phyloP scores from a whole-genome alignment of 1,140 invertebrate species.

The Pantala flavescens region DNA sequence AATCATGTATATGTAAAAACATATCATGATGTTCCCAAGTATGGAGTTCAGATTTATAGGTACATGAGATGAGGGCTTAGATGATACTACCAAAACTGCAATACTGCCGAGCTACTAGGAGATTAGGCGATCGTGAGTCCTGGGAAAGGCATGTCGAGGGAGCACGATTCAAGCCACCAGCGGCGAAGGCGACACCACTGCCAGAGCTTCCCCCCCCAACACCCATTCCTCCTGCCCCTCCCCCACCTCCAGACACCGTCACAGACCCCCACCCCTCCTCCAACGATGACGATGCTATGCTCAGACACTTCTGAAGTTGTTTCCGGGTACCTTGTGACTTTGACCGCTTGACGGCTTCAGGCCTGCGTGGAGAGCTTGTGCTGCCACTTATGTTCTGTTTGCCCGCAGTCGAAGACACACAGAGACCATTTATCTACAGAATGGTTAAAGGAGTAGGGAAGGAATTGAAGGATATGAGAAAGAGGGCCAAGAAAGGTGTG shows the following conservation, averaged over 20 bases:
- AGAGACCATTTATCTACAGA: slow-evolving; percentile 66
- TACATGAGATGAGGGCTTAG: slow-evolving; percentile 25
- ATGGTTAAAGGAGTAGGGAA: slow-evolving; percentile 13
- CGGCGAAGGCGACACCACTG: slow-evolving; percentile 23
- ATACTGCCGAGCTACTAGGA: slow-evolving; percentile 74
- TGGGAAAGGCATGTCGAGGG: slow-evolving; percentile 29
- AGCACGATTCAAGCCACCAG: slow-evolving; percentile 23
- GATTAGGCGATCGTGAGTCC: slow-evolving; percentile 39
- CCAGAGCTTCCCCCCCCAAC: slow-evolving; percentile 11
- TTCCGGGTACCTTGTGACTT: slow-evolving; percentile 77
- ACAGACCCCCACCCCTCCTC: slow-evolving; percentile 31
- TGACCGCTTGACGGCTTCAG: slow-evolving; percentile 50
- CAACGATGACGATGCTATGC: slow-evolving; percentile 63
- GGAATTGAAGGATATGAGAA: background rate
- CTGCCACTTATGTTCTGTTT: slow-evolving; percentile 25
- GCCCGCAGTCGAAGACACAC: slow-evolving; percentile 49
- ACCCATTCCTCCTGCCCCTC: slow-evolving; percentile 12
- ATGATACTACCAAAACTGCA: slow-evolving; percentile 83
- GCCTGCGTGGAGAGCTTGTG: slow-evolving; percentile 28
- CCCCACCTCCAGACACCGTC: slow-evolving; percentile 20
- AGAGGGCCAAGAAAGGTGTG: background rate
- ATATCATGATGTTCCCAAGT: background rate
- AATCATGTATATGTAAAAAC: background rate
- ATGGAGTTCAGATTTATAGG: background rate
- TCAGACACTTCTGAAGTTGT: slow-evolving; percentile 77